Evolutionary conservation across 2,113 vertebrate genomes (phyloP), one percentile per base, ranked within the genome.

Genomic region (Agapornis roseicollis): DNA sequence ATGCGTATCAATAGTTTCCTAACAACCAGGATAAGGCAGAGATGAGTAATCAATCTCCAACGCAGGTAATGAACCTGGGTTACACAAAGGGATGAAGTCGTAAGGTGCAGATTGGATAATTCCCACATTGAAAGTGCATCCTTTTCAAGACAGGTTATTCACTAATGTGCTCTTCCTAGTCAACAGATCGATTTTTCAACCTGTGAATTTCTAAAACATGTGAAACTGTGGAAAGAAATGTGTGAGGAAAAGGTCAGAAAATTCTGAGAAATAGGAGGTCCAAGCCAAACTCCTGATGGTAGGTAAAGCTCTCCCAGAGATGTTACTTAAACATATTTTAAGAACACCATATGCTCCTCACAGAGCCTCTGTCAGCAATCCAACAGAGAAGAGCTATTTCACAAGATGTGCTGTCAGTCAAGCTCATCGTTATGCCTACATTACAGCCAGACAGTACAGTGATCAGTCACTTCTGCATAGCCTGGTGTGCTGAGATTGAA

Each of bases 291-390:
- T 90, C 83, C 88, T 81, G 65, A 92, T 90, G 85, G 55, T 90
- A 92, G 89, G 88, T 90, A 47, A 92, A 93, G 77, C 86, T 94
- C 88, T 94, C 90, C 68, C 80, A 87, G 86, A 65, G 90, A 92
- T 7, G 6, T 69, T 83, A 86, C 77, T 94, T 90, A 77, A 90
- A 79, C 10, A 10, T 92, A 96, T 94, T 93, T 95, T 96, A 86
- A 94, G 93, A 95, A 93, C 61, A 79, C 92, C 96, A 96, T 96
- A 92, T 96, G 96, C 25, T 95, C 61, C 69, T 85, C 33, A 23
- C 69, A 76, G 85, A 90, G 80, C 60, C 64, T 78, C 90, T 96
- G 85, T 46, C 88, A 86, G 90, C 47, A 46, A 37, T 35, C 83
- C 83, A 90, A 5, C 15, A 85, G 83, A 61, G 72, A 81, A 49